Evolutionary conservation across 1,140 invertebrate species (phyloP).

Genomic region (Nasonia vitripennis): DNA sequence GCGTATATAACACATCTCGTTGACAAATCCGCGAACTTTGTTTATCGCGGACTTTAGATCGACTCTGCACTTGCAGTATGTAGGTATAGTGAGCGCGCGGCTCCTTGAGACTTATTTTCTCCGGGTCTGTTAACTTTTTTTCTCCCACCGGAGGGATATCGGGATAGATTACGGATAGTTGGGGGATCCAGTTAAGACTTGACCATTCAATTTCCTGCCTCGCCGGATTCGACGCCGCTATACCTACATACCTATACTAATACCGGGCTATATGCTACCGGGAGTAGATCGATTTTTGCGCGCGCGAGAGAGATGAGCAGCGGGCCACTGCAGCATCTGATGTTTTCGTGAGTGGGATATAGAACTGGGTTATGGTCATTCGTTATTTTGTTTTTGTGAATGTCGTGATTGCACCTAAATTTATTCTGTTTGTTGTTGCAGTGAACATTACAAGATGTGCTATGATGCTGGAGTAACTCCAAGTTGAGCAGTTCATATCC

Average conservation of each 20-base stretch:
- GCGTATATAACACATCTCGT: neutral
- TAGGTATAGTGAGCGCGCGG: too few relatives aligned
- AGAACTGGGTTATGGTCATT: too few relatives aligned
- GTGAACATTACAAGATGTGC: too few relatives aligned
- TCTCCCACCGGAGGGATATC: slow-evolving; percentile 26
- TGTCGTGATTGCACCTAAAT: too few relatives aligned
- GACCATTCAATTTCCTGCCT: slow-evolving; percentile 56
- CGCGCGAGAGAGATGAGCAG: neutral
- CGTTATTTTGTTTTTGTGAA: too few relatives aligned
- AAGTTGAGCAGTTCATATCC: neutral
- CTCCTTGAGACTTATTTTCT: slow-evolving; percentile 28
- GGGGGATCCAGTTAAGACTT: slow-evolving; percentile 53
- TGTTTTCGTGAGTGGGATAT: too few relatives aligned
- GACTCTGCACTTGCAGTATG: neutral
- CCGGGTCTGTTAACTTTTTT: slow-evolving; percentile 31
- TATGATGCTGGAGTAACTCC: neutral
- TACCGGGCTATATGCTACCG: neutral
- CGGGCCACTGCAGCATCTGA: too few relatives aligned
- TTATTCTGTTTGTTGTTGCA: too few relatives aligned
- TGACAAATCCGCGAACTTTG: neutral
- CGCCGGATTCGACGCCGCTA: slow-evolving; percentile 21
- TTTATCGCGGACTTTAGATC: neutral
- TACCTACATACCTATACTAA: neutral
- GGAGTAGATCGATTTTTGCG: neutral
- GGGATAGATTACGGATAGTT: slow-evolving; percentile 53